A percentile compares a stretch with the other conserved stretches of the same genome.
Conservation (phyloP, 2,888 invertebrate species). For the Parelbella ahira region DNA sequence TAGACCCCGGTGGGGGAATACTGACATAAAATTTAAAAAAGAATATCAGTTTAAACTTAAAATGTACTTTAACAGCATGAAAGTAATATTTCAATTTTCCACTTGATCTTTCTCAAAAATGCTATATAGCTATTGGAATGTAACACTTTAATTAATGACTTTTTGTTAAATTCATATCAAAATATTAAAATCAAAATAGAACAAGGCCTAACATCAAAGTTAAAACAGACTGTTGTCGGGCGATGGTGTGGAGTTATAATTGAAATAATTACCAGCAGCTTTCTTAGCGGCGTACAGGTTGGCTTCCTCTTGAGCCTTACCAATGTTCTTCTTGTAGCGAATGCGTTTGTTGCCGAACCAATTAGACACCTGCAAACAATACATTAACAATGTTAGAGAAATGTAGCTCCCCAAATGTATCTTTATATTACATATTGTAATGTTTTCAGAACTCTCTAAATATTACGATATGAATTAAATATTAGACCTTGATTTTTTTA, state of each 20-base stretch:
- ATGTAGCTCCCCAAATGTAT: too few species aligned
- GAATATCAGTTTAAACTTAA: too few species aligned
- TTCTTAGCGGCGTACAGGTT: constrained; percentile 99
- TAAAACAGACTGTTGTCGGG: constrained; percentile 18
- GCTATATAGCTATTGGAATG: background rate
- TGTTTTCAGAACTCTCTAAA: too few species aligned
- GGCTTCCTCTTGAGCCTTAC: constrained; percentile 99
- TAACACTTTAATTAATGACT: too few species aligned
- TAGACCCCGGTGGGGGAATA: too few species aligned
- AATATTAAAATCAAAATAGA: background rate
- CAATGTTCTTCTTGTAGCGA: constrained; percentile 99
- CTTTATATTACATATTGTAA: too few species aligned
- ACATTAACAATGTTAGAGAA: too few species aligned
- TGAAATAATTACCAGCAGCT: constrained; percentile 85
- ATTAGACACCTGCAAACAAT: constrained; percentile 91
- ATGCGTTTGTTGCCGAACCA: constrained; percentile 99
- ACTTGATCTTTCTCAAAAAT: background rate
- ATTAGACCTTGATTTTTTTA: too few species aligned
- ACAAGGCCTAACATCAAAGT: background rate
- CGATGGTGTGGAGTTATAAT: constrained; percentile 26
- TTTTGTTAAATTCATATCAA: background rate
- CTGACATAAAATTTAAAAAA: too few species aligned
- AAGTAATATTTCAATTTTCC: constrained; percentile 2
- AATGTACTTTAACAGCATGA: background rate
- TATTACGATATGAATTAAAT: too few species aligned